Evolutionary conservation across 2,888 invertebrate species (phyloP).

Genomic region (Saturnia japonica): DNA sequence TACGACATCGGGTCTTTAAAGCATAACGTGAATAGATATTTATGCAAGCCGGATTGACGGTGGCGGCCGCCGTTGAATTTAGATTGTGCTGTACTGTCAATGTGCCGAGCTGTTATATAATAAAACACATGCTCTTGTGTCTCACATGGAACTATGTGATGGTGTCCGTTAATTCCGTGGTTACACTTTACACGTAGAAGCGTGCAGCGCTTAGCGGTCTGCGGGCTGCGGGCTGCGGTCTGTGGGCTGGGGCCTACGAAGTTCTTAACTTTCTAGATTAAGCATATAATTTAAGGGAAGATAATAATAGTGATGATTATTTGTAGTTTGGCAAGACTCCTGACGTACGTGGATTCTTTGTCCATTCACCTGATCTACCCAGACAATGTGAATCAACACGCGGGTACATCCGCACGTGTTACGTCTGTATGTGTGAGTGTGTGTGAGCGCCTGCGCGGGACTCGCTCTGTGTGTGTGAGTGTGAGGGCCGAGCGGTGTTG

Average conservation of each 20-base stretch:
- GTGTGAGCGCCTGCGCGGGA: conserved; percentile 2
- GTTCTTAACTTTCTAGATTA: neutral
- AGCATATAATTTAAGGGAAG: neutral
- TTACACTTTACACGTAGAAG: neutral
- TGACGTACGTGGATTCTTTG: too few relatives aligned
- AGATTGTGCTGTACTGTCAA: too few relatives aligned
- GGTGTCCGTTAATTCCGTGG: neutral
- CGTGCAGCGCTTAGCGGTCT: too few relatives aligned
- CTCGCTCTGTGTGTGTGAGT: neutral
- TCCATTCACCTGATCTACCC: neutral
- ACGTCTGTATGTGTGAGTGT: neutral
- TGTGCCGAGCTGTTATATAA: too few relatives aligned
- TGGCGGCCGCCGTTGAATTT: too few relatives aligned
- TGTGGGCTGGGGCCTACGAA: neutral
- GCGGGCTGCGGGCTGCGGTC: too few relatives aligned
- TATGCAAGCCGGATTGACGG: too few relatives aligned
- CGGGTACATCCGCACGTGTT: neutral
- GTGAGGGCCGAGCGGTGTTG: too few relatives aligned
- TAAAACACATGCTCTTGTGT: too few relatives aligned
- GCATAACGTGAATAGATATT: too few relatives aligned
- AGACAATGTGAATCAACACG: neutral
- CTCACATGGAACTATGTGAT: neutral
- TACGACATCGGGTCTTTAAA: too few relatives aligned
- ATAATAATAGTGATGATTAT: neutral
- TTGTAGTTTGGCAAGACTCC: too few relatives aligned